Conservation (phyloP, 53 echinoderm and acorn worm genomes). For the Echinometra lucunter region DNA sequence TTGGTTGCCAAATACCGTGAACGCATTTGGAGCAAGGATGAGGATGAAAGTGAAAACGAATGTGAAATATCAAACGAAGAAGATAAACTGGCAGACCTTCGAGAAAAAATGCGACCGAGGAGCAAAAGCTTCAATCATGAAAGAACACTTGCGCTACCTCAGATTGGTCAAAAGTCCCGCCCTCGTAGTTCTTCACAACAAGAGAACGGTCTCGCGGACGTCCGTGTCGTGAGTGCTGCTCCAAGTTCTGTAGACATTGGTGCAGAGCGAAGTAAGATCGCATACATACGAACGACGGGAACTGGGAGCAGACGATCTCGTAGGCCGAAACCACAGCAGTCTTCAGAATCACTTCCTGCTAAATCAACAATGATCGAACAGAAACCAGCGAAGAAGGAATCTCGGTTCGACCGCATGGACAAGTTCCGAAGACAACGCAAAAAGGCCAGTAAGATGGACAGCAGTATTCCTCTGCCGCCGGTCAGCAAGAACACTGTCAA, state of each 20-base stretch:
- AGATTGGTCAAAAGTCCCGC: conserved; percentile 59
- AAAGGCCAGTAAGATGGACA: conserved; percentile 84
- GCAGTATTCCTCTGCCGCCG: conserved; percentile 83
- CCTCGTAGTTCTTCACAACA: conserved; percentile 61
- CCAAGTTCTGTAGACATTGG: conserved; percentile 69
- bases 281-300: conserved; percentile 84
- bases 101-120: conserved; percentile 68
- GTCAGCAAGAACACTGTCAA: conserved; percentile 72
- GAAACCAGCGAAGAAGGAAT: conserved; percentile 55
- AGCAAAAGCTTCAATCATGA: conserved; percentile 71
- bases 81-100: background rate
- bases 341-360: conserved; percentile 26
- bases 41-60: conserved; percentile 60
- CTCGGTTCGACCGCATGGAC: conserved; percentile 63
- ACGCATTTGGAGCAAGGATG: conserved; percentile 55
- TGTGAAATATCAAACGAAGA: conserved; percentile 16
- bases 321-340: conserved; percentile 12
- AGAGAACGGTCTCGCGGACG: background rate
- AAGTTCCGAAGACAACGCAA: conserved; percentile 78
- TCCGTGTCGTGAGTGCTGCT: conserved; percentile 39
- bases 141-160: conserved; percentile 70
- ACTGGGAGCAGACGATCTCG: conserved; percentile 69
- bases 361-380: conserved; percentile 13
- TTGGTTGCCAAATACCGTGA: conserved; percentile 81
- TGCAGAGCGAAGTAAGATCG: conserved; percentile 65